A percentile compares a stretch with the other conserved stretches of the same genome.
Conservation (phyloP, 1,140 invertebrate species). For the Zophobas atratus region DNA sequence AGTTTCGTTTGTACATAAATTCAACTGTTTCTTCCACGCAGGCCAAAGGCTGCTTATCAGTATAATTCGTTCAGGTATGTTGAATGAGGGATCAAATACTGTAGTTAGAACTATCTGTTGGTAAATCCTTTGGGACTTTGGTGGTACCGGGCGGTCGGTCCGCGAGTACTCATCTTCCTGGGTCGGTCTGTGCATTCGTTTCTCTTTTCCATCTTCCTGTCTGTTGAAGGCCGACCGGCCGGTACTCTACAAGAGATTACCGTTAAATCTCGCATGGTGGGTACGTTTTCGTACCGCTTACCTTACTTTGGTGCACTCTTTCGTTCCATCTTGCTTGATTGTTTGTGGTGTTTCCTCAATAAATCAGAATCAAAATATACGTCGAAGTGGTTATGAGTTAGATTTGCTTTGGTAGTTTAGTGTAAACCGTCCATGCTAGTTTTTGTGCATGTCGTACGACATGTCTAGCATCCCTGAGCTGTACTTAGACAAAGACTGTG, state of each 20-base stretch:
- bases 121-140: conserved; percentile 24
- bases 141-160: neutral
- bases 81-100: conserved; percentile 66
- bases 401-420: conserved; percentile 52
- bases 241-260: conserved; percentile 18
- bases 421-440: conserved; percentile 48
- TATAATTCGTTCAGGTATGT: conserved; percentile 65
- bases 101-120: conserved; percentile 59
- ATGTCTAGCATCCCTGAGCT: conserved; percentile 50
- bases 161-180: neutral
- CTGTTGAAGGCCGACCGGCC: neutral
- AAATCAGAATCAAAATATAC: conserved; percentile 39
- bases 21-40: conserved; percentile 53
- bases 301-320: conserved; percentile 19
- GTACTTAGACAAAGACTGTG: conserved; percentile 58
- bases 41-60: conserved; percentile 57
- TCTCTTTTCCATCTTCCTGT: neutral
- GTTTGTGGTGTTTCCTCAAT: conserved; percentile 35
- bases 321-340: conserved; percentile 8
- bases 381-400: conserved; percentile 32
- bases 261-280: conserved; percentile 20
- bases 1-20: conserved; percentile 52
- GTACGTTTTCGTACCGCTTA: conserved; percentile 42
- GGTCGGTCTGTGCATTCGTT: neutral
- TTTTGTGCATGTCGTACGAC: conserved; percentile 40